Evolutionary conservation across 2,888 invertebrate species (phyloP).

Genomic region (Drosophila demipolita): DNA sequence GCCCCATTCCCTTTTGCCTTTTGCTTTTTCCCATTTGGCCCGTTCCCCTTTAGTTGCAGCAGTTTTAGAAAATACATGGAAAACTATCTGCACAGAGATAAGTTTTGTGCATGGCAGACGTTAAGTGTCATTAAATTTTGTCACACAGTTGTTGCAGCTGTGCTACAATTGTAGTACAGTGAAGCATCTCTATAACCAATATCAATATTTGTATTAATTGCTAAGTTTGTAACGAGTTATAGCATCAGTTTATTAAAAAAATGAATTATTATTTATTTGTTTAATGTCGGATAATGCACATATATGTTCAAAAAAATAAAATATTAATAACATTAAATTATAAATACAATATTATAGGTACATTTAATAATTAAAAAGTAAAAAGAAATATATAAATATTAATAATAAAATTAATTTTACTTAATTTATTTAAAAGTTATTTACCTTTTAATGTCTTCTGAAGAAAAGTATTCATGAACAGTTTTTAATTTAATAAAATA

Average conservation of each 20-base stretch:
- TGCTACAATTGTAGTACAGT: slow-evolving; percentile 30
- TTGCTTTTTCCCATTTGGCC: slow-evolving; percentile 4
- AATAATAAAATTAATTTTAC: neutral
- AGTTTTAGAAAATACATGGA: slow-evolving; percentile 61
- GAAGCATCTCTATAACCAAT: neutral
- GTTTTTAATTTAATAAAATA: neutral
- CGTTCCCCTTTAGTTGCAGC: slow-evolving; percentile 26
- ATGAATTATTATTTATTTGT: neutral
- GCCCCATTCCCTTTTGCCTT: slow-evolving; percentile 6
- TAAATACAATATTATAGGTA: neutral
- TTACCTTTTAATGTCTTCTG: neutral
- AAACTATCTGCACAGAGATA: slow-evolving; percentile 47
- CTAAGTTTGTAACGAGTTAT: neutral
- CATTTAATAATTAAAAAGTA: neutral
- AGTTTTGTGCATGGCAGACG: slow-evolving; percentile 57
- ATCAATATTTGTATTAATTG: neutral
- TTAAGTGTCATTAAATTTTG: slow-evolving; percentile 67
- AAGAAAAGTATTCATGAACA: no score
- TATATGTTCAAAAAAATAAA: neutral
- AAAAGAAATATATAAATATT: rapidly evolving
- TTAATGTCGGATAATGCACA: neutral
- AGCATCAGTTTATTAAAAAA: neutral
- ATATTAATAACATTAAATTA: neutral
- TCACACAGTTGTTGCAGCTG: slow-evolving; percentile 54
- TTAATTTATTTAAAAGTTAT: neutral